A percentile compares a stretch with the other conserved stretches of the same genome.
phyloP scores from a whole-genome alignment of 1,140 invertebrate species.

The Aradophagus sp. region DNA sequence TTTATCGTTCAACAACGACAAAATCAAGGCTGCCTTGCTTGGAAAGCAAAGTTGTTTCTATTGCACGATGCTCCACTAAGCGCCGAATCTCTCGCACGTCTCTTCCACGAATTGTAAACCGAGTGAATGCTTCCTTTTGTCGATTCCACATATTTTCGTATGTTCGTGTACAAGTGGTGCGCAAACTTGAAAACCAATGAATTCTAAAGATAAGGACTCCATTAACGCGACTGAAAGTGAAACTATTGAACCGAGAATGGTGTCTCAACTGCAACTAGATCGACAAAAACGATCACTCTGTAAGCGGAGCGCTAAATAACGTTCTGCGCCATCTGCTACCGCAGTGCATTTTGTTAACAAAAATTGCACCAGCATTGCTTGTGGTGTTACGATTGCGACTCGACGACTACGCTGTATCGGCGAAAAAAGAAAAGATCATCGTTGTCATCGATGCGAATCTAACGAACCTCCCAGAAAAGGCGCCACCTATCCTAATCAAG shows the following conservation, averaged over 20 bases:
- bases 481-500: no score
- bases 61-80: constrained; percentile 25
- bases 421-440: no score
- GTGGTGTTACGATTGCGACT: no score
- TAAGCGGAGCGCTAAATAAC: background rate
- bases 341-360: background rate
- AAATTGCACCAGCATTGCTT: background rate
- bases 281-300: no score
- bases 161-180: background rate
- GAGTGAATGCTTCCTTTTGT: constrained; percentile 38
- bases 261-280: no score
- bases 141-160: constrained; percentile 5
- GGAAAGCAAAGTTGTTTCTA: constrained; percentile 2
- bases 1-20: background rate
- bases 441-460: no score
- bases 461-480: no score
- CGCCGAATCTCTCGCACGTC: constrained; percentile 4
- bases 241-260: background rate
- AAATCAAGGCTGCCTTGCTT: no score
- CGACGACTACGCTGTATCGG: no score
- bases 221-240: background rate
- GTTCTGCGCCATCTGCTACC: background rate
- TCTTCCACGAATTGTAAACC: constrained; percentile 24
- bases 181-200: constrained; percentile 3
- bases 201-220: constrained; percentile 13